phyloP scores from a whole-genome alignment of 2,113 vertebrate species.

The Phalacrocorax pelagicus region DNA sequence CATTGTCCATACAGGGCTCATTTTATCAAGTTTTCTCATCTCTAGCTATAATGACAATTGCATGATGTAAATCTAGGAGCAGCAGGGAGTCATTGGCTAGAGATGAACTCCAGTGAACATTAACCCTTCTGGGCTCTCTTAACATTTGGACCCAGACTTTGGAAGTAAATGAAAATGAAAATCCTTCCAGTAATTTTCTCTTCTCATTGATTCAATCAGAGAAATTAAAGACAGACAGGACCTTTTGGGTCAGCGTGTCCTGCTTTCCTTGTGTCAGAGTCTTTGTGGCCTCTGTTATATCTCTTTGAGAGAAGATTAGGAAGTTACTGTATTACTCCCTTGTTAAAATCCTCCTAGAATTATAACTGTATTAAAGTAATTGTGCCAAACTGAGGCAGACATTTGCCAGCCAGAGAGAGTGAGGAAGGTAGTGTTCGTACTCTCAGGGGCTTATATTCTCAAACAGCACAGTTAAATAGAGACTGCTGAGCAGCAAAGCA shows the following conservation, averaged over 20 bases:
- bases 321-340: neutral
- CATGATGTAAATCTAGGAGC: conserved; percentile 14
- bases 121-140: conserved; percentile 37
- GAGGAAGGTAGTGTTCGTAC: neutral
- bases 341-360: neutral
- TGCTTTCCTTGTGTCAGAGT: neutral
- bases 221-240: neutral
- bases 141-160: neutral
- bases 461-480: neutral
- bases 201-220: neutral
- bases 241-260: neutral
- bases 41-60: neutral
- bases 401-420: neutral
- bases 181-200: neutral
- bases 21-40: conserved; percentile 43
- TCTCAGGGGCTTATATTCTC: neutral
- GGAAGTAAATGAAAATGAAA: conserved; percentile 21
- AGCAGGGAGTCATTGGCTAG: neutral
- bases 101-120: conserved; percentile 5
- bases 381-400: neutral
- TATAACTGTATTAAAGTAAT: neutral
- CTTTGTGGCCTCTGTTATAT: neutral
- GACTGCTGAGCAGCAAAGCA: neutral
- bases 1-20: neutral
- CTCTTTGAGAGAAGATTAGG: neutral